A percentile compares a stretch with the other conserved stretches of the same genome.
These are phyloP conservation scores for Uropsilus gracilis DNA, from an alignment of 2,113 vertebrate genomes.

Conservation along the genomic window DNA sequence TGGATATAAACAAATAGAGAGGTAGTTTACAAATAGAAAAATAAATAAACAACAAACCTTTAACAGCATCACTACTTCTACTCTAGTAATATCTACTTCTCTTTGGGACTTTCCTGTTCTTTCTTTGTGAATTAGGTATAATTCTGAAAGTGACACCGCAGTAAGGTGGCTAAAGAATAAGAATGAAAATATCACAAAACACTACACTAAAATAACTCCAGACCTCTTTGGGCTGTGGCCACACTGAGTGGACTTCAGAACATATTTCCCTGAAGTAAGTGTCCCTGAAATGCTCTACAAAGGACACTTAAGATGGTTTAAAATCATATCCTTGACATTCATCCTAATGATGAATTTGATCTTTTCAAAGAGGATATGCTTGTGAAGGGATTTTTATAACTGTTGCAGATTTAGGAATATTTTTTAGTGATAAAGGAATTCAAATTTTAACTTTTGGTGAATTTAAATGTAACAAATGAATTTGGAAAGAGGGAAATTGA, in stretches of 20 bases:
- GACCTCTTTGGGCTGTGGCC: background rate
- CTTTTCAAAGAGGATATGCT: background rate
- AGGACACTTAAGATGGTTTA: background rate
- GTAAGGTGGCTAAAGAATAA: background rate
- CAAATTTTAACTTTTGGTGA: background rate
- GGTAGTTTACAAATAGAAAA: background rate
- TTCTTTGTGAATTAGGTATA: background rate
- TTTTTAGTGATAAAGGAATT: conserved; percentile 7
- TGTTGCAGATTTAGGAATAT: background rate
- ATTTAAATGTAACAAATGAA: background rate
- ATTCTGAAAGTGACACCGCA: background rate
- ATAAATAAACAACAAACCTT: background rate
- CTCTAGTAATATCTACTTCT: background rate
- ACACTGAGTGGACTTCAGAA: background rate
- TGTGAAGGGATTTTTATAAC: background rate
- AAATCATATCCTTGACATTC: background rate
- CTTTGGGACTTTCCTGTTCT: background rate
- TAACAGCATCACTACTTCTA: background rate
- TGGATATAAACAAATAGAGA: background rate
- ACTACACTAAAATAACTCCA: background rate
- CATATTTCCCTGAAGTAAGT: background rate
- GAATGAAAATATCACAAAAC: background rate
- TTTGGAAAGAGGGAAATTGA: background rate
- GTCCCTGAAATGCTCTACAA: background rate
- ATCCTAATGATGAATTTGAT: background rate